These are phyloP conservation scores for Podotricha telesiphe DNA, from an alignment of 2,888 invertebrate species.

Conservation along the genomic window DNA sequence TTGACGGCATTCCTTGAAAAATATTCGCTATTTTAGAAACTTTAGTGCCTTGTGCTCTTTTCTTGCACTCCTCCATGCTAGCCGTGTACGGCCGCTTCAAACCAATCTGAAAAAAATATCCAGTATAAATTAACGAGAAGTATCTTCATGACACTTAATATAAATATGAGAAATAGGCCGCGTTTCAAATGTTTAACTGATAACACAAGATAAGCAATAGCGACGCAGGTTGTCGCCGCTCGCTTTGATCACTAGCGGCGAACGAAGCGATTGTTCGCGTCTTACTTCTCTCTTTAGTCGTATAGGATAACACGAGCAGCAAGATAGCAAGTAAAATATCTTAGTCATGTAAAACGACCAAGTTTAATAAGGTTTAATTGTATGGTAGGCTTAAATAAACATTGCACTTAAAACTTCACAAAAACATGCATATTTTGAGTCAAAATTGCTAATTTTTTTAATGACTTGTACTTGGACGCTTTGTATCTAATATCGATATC, in stretches of 20 bases:
- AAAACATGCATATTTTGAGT: neutral
- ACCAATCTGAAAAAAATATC: constrained; percentile 73
- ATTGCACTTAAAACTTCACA: constrained; percentile 4
- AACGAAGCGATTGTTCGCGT: constrained; percentile 57
- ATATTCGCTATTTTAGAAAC: constrained; percentile 96
- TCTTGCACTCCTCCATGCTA: constrained; percentile 88
- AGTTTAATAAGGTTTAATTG: constrained; percentile 23
- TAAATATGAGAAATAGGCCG: constrained; percentile 58
- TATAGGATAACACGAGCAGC: constrained; percentile 79
- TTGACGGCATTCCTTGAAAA: constrained; percentile 90
- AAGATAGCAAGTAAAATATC: constrained; percentile 77
- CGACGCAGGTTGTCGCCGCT: constrained; percentile 66
- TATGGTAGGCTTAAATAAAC: neutral
- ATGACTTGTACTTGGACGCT: neutral
- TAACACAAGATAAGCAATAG: constrained; percentile 67
- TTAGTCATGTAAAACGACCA: constrained; percentile 47
- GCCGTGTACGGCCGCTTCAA: constrained; percentile 79
- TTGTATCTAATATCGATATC: constrained; percentile 17
- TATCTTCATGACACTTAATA: constrained; percentile 48
- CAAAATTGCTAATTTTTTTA: neutral
- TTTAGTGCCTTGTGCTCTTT: constrained; percentile 88
- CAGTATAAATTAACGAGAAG: constrained; percentile 56
- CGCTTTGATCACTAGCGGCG: constrained; percentile 62
- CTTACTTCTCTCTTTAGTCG: constrained; percentile 67
- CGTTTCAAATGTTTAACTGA: constrained; percentile 59